phyloP scores from a whole-genome alignment of 2,113 vertebrate genomes.

The Ailuropoda melanoleuca region DNA sequence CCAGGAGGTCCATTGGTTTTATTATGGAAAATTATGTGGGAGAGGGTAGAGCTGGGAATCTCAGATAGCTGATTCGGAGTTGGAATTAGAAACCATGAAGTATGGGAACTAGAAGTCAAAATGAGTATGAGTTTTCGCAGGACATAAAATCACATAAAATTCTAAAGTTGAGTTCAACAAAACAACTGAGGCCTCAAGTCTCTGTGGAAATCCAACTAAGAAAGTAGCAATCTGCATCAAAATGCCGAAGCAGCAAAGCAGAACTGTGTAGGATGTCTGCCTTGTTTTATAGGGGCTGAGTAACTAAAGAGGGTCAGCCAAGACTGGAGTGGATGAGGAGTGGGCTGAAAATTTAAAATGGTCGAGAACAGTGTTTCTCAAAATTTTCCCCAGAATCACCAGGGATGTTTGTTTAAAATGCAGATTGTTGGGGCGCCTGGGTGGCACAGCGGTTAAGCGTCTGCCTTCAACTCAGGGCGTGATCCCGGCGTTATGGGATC shows the following conservation, averaged over 20 bases:
- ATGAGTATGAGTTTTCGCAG: background rate
- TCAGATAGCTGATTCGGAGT: background rate
- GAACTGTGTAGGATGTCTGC: background rate
- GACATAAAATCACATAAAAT: background rate
- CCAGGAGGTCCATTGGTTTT: background rate
- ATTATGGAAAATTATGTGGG: background rate
- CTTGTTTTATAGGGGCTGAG: background rate
- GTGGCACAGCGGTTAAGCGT: no score
- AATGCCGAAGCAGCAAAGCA: background rate
- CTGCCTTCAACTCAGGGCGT: no score
- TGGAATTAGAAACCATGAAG: background rate
- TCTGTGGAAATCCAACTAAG: background rate
- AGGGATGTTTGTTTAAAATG: slow-evolving; percentile 25
- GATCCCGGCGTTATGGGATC: no score
- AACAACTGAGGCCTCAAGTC: background rate
- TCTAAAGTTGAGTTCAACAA: background rate
- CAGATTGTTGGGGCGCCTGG: no score
- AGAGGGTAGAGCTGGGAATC: background rate
- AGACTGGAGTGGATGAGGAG: background rate
- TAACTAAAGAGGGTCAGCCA: background rate
- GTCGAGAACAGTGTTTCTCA: background rate
- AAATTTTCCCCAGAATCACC: background rate
- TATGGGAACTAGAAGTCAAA: background rate
- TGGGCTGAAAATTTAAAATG: background rate
- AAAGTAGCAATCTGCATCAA: background rate